Evolutionary conservation across 1,140 invertebrate genomes (phyloP), one percentile per base, ranked within the genome.

Genomic region (Drosophila kepulauana): DNA sequence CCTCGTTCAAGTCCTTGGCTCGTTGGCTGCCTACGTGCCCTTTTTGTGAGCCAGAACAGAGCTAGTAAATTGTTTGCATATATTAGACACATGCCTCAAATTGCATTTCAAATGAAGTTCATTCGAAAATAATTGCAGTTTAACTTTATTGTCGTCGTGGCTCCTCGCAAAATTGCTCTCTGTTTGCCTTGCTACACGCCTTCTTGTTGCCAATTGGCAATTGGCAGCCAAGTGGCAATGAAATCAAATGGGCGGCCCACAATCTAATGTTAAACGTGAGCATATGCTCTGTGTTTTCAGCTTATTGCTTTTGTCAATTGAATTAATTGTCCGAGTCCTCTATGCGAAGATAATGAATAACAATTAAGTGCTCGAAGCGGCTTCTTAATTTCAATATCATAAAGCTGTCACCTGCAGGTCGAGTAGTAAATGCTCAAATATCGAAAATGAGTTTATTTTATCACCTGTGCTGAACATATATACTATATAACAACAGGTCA

Each of bases 71-170:
- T 54, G 51, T 79, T 79, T 87, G 79, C 82, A 87, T 87, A 87
- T 77, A 87, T 87, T 87, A 87, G 82, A 65, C 71, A 87, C 79
- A 82, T 79, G 79, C 72, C 73, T 61, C 51, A 75, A 86, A 86
- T 86, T 86, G 82, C 82, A 76, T 76, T 81, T 75, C 66, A 81
- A 81, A 80, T 78, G 78, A 86, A 79, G 33, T 78, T 81, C 70
- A 81, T 79, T 86, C 75, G 45, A 72, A 75, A 86, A 70, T 84
- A 84, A 84, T 84, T 85, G 81, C 74, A 81, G 73, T 78, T 80
- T 54, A 80, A 78, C 65, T 70, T 77, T 77, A 66, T 62, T 72
- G 74, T 74, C 74, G n/a, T 65, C 30, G 66, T 43, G 46, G 46
- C 63, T 64, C 7, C 35, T 54, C 30, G 38, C 52, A 28, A 61